These are phyloP conservation scores for Branchinecta lindahli DNA, from an alignment of 1,140 invertebrate genomes.

Conservation along the genomic window DNA sequence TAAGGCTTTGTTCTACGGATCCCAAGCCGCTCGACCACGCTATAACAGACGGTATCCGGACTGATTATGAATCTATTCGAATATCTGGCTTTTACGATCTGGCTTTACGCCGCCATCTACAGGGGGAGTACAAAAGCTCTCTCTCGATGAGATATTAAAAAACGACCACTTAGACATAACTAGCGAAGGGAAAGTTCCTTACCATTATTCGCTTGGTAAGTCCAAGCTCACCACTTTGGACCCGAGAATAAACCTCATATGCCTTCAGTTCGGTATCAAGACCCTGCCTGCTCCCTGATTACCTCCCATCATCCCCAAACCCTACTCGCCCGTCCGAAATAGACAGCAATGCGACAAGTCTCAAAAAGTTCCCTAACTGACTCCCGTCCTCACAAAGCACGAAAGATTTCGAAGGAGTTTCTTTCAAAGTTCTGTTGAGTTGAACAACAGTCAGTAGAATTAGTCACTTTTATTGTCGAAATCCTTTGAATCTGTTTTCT, in stretches of 20 bases:
- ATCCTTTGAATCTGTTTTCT: background rate
- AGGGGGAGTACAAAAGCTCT: no score
- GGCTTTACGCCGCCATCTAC: no score
- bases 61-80: no score
- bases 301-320: background rate
- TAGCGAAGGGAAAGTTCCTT: background rate
- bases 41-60: no score
- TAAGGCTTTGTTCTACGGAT: no score
- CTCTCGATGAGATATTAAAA: background rate
- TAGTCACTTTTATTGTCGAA: background rate
- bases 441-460: background rate
- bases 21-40: no score
- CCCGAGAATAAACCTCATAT: background rate
- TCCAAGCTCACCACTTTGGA: background rate
- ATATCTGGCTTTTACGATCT: no score
- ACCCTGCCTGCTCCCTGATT: background rate
- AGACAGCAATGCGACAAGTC: background rate
- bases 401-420: background rate
- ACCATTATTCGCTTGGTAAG: background rate
- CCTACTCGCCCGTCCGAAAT: background rate
- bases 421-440: background rate
- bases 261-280: background rate
- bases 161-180: background rate
- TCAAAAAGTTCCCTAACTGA: conserved; percentile 4
- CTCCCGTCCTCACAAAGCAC: background rate